Conservation (phyloP, 2,113 vertebrate genomes). For the Neomonachus schauinslandi region DNA sequence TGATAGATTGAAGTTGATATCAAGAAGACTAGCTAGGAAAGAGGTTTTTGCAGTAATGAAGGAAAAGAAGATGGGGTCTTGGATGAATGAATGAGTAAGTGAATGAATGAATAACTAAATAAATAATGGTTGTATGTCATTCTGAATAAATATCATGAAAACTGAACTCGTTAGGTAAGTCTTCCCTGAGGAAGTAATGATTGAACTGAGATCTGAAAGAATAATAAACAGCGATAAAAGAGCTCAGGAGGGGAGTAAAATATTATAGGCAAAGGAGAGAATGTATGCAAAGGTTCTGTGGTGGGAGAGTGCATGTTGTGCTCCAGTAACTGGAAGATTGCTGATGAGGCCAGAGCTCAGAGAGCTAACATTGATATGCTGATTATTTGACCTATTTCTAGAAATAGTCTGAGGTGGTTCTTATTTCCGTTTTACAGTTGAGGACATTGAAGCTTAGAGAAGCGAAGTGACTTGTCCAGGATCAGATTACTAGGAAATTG, state of each 20-base stretch:
- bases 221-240: neutral
- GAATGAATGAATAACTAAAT: neutral
- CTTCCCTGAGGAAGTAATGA: neutral
- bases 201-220: slow-evolving; percentile 4
- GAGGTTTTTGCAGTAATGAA: neutral
- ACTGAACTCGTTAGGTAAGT: slow-evolving; percentile 8
- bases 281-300: neutral
- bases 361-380: slow-evolving; percentile 1
- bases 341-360: slow-evolving; percentile 18
- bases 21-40: neutral
- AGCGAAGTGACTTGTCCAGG: neutral
- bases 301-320: neutral
- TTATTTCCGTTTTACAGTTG: slow-evolving; percentile 39
- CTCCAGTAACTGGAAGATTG: slow-evolving; percentile 23
- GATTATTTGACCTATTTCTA: slow-evolving; percentile 21
- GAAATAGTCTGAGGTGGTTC: neutral
- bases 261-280: neutral
- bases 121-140: neutral
- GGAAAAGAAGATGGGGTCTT: neutral
- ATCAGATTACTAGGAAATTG: slow-evolving; percentile 14
- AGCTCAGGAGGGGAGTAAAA: neutral
- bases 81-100: neutral
- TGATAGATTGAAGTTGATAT: neutral
- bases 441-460: slow-evolving; percentile 17
- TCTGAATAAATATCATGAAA: slow-evolving; percentile 4